Evolutionary conservation across 1,140 invertebrate species (phyloP), one percentile per base, ranked within the genome.

Genomic region (Oscheius sp.): DNA sequence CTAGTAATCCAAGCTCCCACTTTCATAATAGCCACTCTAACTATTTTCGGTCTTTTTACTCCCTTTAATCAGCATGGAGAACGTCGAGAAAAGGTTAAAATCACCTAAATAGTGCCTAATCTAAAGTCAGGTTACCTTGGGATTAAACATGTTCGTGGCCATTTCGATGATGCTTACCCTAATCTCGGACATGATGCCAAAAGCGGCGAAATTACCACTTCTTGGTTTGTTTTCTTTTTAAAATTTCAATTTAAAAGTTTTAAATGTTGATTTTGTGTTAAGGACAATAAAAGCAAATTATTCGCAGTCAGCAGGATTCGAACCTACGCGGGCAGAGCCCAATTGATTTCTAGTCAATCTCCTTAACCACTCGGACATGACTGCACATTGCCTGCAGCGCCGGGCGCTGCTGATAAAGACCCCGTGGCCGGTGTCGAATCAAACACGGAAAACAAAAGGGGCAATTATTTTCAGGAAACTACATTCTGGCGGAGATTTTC

Each of bases 281-380:
- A n/a, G n/a, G n/a, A n/a, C n/a, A n/a, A n/a, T n/a, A n/a, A n/a
- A n/a, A n/a, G n/a, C n/a, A n/a, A n/a, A n/a, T n/a, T n/a, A n/a
- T n/a, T n/a, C 68, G 68, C 68, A 71, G 72, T 74, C 69, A 59
- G 73, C 72, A 74, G 75, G 75, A 75, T 77, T 74, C 72, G 75
- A 75, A 77, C 72, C 75, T 77, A 75, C 67, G 75, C 73, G 75
- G 72, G 62, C 75, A 77, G 73, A 77, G 81, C 71, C 66, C 67
- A 69, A 69, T 74, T 62, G 73, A 79, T 74, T 79, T 73, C 71
- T 64, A 72, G 65, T 76, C 69, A 74, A 77, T 66, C 77, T 78
- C 64, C 76, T 70, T 69, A 76, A 68, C 73, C 55, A 74, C 69
- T 79, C 72, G 65, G 77, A 78, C 67, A 75, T 42, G 65, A 74